These are phyloP conservation scores for Colistium nudipinnis DNA, from an alignment of 2,113 vertebrate species.

Conservation along the genomic window DNA sequence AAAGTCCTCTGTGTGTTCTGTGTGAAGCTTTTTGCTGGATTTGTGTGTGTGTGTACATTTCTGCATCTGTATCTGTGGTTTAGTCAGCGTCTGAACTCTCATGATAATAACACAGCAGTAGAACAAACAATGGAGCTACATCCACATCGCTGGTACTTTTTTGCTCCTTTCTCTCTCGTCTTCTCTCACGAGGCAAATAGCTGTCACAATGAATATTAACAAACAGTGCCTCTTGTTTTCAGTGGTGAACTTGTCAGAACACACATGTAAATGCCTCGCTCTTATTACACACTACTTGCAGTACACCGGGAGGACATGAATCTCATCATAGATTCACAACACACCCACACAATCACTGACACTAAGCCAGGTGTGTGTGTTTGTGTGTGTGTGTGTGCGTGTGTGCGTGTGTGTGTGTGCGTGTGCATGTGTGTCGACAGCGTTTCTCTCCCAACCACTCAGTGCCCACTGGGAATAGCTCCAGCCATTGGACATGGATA, in stretches of 20 bases:
- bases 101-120: not conserved
- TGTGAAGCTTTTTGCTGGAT: not conserved
- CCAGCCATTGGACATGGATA: slow-evolving; percentile 57
- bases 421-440: slow-evolving; percentile 21
- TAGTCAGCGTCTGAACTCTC: slow-evolving; percentile 1
- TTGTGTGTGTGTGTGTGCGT: slow-evolving; percentile 1
- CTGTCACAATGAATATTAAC: slow-evolving; percentile 8
- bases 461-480: slow-evolving; percentile 48
- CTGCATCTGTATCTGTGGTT: slow-evolving; percentile 1
- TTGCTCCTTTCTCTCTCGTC: slow-evolving; percentile 8
- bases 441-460: slow-evolving; percentile 34
- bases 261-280: slow-evolving; percentile 6
- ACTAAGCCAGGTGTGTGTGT: slow-evolving; percentile 19
- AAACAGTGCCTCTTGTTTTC: slow-evolving; percentile 17
- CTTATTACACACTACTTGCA: slow-evolving; percentile 11
- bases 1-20: too few relatives aligned
- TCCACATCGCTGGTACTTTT: not conserved
- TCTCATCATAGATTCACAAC: slow-evolving; percentile 4
- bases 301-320: not conserved
- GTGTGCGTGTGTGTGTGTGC: slow-evolving; percentile 6
- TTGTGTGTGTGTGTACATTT: not conserved
- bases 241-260: slow-evolving; percentile 5
- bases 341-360: slow-evolving; percentile 26
- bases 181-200: slow-evolving; percentile 42
- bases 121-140: slow-evolving; percentile 17